Evolutionary conservation across 2,888 invertebrate species (phyloP), one percentile per base, ranked within the genome.

Genomic region (Alloplasta piceator): DNA sequence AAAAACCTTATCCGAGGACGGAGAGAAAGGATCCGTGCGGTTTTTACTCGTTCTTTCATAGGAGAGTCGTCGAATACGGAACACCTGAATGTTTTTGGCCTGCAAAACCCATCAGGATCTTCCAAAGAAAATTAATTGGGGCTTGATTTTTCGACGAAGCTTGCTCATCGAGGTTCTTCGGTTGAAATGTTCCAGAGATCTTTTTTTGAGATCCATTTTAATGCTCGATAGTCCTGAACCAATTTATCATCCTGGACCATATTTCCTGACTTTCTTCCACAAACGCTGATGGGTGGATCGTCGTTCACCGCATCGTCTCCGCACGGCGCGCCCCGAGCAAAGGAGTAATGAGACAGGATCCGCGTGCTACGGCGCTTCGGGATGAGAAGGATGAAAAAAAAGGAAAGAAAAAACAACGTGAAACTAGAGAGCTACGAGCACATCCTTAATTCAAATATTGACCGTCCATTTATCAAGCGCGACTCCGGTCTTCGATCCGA

Each of bases 391-490:
- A 12, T 38, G 66, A 82, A 41, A 71, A 82, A 75, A 81, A 73
- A 60, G 50, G 63, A 64, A 75, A 80, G 58, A 67, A 76, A 82
- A 84, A 84, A 78, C 78, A 63, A 41, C 14, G 66, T 41, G 61
- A 64, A 73, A 77, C 26, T 26, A 41, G 55, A 68, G 70, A 68
- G 50, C 55, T 61, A 63, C 52, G 77, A 50, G 70, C 61, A 72
- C 73, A 85, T 85, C 86, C 85, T 87, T 71, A 84, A 85, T 83
- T 85, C 88, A 90, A 90, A 90, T 90, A 90, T 90, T 90, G 89
- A 89, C 90, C 85, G 85, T 89, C 82, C 89, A 88, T 90, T 90
- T 88, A 90, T 89, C 89, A 89, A 88, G 83, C 85, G 84, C 68
- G 85, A 46, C 78, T 73, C 80, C 55, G 68, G 72, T 78, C 73